A percentile compares a stretch with the other conserved stretches of the same genome.
Evolutionary conservation across 2,113 vertebrate genomes (phyloP).

Genomic region (Otus sunia): DNA sequence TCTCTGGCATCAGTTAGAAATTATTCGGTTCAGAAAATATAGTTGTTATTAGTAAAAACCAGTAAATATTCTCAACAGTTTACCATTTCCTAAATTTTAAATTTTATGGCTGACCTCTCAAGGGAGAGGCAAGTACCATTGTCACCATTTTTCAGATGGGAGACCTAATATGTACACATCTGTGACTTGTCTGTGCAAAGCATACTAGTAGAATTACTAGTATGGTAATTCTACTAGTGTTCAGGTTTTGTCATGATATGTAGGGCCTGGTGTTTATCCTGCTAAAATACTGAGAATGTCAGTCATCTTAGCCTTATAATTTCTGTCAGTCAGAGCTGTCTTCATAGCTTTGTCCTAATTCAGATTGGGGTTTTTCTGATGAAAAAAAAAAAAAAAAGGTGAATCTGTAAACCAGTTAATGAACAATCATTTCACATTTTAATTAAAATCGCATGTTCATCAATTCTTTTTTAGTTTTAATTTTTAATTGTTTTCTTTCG

Average conservation of each 20-base stretch:
- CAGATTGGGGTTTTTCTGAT: not conserved
- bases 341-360: not conserved
- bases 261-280: not conserved
- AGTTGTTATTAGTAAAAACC: not conserved
- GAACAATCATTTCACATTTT: not conserved
- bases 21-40: not conserved
- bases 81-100: not conserved
- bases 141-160: not conserved
- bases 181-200: not conserved
- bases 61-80: not conserved
- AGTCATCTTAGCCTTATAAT: not conserved
- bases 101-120: not conserved
- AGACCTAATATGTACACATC: not conserved
- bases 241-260: not conserved
- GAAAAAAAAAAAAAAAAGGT: not conserved
- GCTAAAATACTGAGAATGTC: not conserved
- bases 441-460: not conserved
- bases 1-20: not conserved
- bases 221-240: no score
- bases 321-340: not conserved
- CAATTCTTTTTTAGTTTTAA: not conserved
- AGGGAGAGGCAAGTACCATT: not conserved
- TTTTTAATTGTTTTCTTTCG: not conserved
- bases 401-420: not conserved
- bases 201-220: not conserved